A percentile compares a stretch with the other conserved stretches of the same genome.
phyloP scores from a whole-genome alignment of 2,113 vertebrate species.

The Mobula birostris region DNA sequence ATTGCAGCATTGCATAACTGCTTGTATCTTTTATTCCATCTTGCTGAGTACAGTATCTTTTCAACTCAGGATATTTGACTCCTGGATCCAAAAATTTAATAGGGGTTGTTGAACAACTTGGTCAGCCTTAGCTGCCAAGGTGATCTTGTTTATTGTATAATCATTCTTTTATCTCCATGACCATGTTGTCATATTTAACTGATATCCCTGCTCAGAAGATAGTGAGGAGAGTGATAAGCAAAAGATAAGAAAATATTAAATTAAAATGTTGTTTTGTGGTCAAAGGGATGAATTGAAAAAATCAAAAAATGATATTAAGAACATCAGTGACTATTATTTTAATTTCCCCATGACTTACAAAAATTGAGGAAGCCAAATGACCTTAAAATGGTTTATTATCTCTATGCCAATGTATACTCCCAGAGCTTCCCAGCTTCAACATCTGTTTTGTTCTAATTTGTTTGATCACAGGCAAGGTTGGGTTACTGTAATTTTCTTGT shows the following conservation, averaged over 20 bases:
- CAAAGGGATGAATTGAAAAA: background rate
- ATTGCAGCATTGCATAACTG: background rate
- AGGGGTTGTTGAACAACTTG: background rate
- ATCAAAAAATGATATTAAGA: background rate
- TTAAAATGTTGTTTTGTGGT: background rate
- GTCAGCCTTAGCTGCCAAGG: background rate
- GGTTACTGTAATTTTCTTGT: background rate
- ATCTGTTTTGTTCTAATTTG: background rate
- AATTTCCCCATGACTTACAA: background rate
- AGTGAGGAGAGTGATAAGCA: background rate
- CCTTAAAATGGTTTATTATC: background rate
- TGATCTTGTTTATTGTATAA: background rate
- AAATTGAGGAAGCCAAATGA: background rate
- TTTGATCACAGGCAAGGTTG: background rate
- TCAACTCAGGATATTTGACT: background rate
- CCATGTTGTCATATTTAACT: background rate
- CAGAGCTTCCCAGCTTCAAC: background rate
- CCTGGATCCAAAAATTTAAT: background rate
- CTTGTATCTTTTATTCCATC: background rate
- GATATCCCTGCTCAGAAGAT: background rate
- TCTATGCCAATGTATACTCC: background rate
- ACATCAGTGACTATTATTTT: too few relatives aligned
- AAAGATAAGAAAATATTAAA: background rate
- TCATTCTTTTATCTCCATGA: conserved; percentile 15
- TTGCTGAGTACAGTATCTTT: background rate